Conservation (phyloP, 2,113 vertebrate genomes). For the Oreocharis arfaki region DNA sequence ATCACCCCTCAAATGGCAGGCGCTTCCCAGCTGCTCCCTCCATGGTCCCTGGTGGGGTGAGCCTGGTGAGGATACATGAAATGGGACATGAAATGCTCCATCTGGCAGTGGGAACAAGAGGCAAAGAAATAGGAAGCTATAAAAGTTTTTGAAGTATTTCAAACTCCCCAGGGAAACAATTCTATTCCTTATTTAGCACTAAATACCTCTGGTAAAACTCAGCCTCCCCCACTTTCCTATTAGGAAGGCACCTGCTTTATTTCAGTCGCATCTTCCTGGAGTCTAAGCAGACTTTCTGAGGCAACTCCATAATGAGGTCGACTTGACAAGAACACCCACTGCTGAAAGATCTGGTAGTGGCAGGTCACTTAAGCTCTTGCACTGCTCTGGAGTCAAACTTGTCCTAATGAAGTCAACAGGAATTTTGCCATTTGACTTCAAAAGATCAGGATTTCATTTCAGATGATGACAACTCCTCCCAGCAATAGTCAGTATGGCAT, state of each 20-base stretch:
- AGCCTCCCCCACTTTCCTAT: constrained; percentile 4
- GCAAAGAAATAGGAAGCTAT: background rate
- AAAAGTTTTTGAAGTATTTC: constrained; percentile 36
- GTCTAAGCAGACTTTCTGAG: background rate
- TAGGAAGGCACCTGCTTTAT: constrained; percentile 34
- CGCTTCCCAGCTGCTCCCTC: background rate
- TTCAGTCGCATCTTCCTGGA: background rate
- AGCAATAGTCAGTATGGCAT: background rate
- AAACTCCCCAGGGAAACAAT: background rate
- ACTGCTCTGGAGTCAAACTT: background rate
- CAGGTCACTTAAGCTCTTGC: background rate
- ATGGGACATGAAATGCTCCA: constrained; percentile 11
- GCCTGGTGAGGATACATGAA: background rate
- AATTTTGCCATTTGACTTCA: background rate
- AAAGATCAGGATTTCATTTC: background rate
- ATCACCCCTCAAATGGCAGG: background rate
- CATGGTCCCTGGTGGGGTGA: background rate
- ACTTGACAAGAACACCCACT: background rate
- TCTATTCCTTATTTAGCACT: constrained; percentile 43
- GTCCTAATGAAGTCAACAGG: background rate
- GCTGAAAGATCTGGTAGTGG: background rate
- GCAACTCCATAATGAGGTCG: background rate
- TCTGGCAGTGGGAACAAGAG: background rate
- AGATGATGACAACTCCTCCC: background rate
- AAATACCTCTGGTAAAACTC: background rate